Base-by-base conservation (phyloP, 1,140 invertebrate species). In the Hypsibius dujardini region DNA sequence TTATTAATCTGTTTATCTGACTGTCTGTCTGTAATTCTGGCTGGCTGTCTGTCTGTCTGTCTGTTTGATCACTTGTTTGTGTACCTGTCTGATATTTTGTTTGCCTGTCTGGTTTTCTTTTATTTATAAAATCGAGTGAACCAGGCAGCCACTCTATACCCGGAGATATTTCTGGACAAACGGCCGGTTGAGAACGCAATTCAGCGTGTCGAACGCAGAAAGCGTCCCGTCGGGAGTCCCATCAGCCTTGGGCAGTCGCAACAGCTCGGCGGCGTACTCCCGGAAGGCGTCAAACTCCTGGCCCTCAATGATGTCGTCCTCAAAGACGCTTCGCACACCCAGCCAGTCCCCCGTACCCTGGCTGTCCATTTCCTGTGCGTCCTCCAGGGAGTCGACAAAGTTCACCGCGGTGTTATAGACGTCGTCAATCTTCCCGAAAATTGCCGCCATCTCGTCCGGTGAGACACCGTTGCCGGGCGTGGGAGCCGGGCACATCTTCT, bases 361-460 rank as follows among this genome's bases (percentile, higher is more conserved):
- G 76, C 95, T 90, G 0, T 91, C 88, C 83, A 97, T 92, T 81
- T 98, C 95, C 75, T 96, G 86, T 47, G 93, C 93, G 77, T 98
- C 95, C 79, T 98, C 95, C n/a, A 98, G 82, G 75, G 89, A 91
- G 67, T 92, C 89, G 1, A 95, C 82, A 72, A 98, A 82, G n/a
- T 90, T 95, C 1, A 93, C 87, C 3, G 92, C 94, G 70, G 97
- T 84, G 78, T 98, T 94, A 78, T 93, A 93, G 74, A 98, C 94
- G 77, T 98, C 95, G 77, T 90, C 85, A 74, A 98, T 92, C 79
- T 95, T 96, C 72, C 89, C 90, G 80, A 98, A 98, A 75, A 98
- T 90, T 28, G 85, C 81, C 70, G 95, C 90, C 47, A 96, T 82
- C 76, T 92, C 87, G 76, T 82, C 67, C 28, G 77, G 74, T 59